A percentile compares a stretch with the other conserved stretches of the same genome.
These are phyloP conservation scores for Bradynema listronoti DNA, from an alignment of 1,140 invertebrate species.

Conservation along the genomic window DNA sequence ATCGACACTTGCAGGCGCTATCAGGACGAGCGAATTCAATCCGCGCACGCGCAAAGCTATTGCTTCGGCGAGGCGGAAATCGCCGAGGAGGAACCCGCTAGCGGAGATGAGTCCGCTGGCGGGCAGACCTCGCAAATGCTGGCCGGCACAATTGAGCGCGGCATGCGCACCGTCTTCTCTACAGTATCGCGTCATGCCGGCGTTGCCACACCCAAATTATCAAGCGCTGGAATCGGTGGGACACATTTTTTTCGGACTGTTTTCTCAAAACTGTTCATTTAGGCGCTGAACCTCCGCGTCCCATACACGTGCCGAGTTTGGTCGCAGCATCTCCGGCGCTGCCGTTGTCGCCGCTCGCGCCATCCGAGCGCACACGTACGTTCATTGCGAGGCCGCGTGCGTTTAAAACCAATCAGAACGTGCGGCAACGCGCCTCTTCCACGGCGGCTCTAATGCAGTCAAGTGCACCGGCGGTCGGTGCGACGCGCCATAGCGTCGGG, in stretches of 20 bases:
- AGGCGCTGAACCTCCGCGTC: not conserved
- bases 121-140: not conserved
- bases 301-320: not conserved
- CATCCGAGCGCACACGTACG: not conserved
- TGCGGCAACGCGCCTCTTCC: no score
- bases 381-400: not conserved
- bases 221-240: not conserved
- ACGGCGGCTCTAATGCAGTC: no score
- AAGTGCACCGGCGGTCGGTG: no score
- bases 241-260: not conserved
- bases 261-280: not conserved
- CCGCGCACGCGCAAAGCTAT: conserved; percentile 19
- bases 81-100: conserved; percentile 12
- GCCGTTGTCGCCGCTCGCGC: not conserved
- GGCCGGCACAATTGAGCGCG: conserved; percentile 29
- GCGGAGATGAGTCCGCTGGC: conserved; percentile 17
- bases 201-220: not conserved
- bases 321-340: not conserved
- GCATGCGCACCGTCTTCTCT: conserved; percentile 42
- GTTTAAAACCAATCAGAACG: not conserved
- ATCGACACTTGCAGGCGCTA: conserved; percentile 54
- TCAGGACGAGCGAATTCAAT: conserved; percentile 27
- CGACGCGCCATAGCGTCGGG: no score
- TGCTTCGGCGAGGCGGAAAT: conserved; percentile 16
- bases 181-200: conserved; percentile 36